Base-by-base conservation (phyloP, 2,888 invertebrate genomes). In the Bellardia bayeri region DNA sequence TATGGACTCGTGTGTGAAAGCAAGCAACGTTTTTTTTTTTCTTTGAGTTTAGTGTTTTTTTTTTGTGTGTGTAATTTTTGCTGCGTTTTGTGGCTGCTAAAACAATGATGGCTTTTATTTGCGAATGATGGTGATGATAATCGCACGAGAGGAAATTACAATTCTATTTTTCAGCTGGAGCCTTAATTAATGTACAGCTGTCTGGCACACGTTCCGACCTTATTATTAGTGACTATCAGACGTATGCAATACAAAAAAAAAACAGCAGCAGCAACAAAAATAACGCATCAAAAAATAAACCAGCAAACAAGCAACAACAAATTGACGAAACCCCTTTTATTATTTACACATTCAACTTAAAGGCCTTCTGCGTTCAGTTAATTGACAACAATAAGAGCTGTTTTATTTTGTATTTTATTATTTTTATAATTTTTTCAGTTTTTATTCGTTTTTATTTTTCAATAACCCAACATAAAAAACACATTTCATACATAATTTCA, bases 171-270 rank as follows among this genome's bases (percentile, higher is more conserved):
- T 87, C 87, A 87, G 85, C 87, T 87, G 87, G 87, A 87, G 87
- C 87, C 87, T 85, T 82, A 87, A 87, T 87, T 87, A 87, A 85
- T 85, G 85, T 87, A 87, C 87, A 87, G 87, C 87, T 87, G 87
- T 85, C 87, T 87, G 87, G 87, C 87, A 87, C 87, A 87, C 87
- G 87, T 87, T 87, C 85, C 85, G 87, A 87, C 87, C 87, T 87
- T 85, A 87, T 87, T 87, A 85, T 87, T 79, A 87, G 87, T 69
- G 78, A 72, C 56, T 87, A 87, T 82, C 87, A 87, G 87, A 82
- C 87, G 16, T 49, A 72, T n/a, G 3, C 23, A 45, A 40, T 49
- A 63, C 51, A 63, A 14, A 72, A 54, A 49, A 58, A 71, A 33
- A 68, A 13, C 30, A 75, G 54, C 40, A 56, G 14, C 72, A 49